phyloP scores from a whole-genome alignment of 2,888 invertebrate species.

The Lepidocyrtinus sp. region DNA sequence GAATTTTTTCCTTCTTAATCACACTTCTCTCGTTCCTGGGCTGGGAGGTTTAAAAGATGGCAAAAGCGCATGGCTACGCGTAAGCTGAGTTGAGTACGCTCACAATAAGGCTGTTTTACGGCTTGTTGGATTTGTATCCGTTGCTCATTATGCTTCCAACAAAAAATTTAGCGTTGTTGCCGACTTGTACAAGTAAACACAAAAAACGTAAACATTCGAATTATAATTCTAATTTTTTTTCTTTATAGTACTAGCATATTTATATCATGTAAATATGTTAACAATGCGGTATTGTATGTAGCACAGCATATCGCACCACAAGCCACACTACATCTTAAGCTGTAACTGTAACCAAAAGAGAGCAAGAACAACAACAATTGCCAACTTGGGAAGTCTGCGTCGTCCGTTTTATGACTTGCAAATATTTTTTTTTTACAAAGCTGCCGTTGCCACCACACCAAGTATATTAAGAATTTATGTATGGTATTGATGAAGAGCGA shows the following conservation, averaged over 20 bases:
- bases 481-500: neutral
- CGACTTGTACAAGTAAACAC: too few species aligned
- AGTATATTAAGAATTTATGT: too few species aligned
- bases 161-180: neutral
- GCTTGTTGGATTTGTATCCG: slow-evolving; percentile 21
- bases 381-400: neutral
- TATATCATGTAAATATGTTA: neutral
- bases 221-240: too few species aligned
- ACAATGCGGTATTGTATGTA: neutral
- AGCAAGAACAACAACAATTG: neutral
- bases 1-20: neutral
- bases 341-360: neutral
- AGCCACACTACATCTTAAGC: neutral
- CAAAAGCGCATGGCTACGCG: slow-evolving; percentile 2
- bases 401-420: slow-evolving; percentile 5
- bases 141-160: slow-evolving; percentile 3
- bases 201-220: too few species aligned
- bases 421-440: too few species aligned
- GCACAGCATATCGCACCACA: neutral
- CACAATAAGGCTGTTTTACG: slow-evolving; percentile 31
- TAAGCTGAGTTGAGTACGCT: slow-evolving; percentile 36
- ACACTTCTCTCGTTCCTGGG: too few species aligned
- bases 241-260: too few species aligned
- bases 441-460: neutral
- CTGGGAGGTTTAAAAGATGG: neutral